Base-by-base conservation (phyloP, 2,113 vertebrate genomes). In the Microtus montanus region DNA sequence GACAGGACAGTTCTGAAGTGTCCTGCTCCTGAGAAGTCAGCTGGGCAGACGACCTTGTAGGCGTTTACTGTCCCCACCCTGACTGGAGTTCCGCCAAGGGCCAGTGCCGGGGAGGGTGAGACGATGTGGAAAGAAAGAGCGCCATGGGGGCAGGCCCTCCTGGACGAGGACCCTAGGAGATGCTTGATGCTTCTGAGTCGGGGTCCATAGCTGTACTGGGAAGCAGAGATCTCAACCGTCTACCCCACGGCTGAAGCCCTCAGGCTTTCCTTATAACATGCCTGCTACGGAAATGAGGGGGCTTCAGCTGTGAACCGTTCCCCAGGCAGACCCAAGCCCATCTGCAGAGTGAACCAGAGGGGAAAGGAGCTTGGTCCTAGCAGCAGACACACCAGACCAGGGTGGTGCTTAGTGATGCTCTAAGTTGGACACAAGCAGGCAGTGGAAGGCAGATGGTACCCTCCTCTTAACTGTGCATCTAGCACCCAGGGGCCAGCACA, bases 311-410 rank as follows among this genome's bases (percentile, higher is more conserved):
- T 24, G 47, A 87, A 38, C 24, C 0, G 0, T 35, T 38, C 44
- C 35, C 4, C 1, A 0, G 49, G 54, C 0, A 28, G 38, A 17
- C 1, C 22, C 24, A 17, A 54, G 70, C 35, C 71, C 24, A 7
- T 30, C 68, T 8, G 52, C 70, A 49, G 84, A 86, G 33, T 3
- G 35, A 68, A 52, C 44, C 7, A 20, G 61, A 35, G 66, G 71
- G 49, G 64, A 71, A 30, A 14, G 41, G 77, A 15, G 1, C 15
- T 0, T 26, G 92, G 64, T 30, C 52, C 79, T 61, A 11, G 82
- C 71, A 22, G 15, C 68, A 66, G 26, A 44, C 4, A 0, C 52
- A 44, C 24, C 22, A 68, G 66, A 85, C 64, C 61, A 33, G 47
- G 38, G 24, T 41, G 63, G 41, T 33, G 78, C 26, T 82, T 30